These are phyloP conservation scores for Tylochromis polylepis DNA, from an alignment of 2,113 vertebrate genomes.

Conservation along the genomic window DNA sequence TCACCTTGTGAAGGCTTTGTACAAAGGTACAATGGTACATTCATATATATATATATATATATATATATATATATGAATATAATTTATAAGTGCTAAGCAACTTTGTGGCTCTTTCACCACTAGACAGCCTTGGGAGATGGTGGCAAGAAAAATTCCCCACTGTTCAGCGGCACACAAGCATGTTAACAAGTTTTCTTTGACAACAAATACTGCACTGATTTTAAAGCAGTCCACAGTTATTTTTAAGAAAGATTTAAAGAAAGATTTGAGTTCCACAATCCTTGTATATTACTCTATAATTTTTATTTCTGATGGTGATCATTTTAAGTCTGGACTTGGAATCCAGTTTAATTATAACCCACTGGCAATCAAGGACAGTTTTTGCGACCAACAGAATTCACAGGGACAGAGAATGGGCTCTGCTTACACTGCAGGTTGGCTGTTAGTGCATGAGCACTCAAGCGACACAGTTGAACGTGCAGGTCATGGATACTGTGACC, in stretches of 20 bases:
- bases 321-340: neutral
- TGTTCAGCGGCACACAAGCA: neutral
- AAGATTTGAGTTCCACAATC: neutral
- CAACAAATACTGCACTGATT: neutral
- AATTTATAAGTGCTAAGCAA: conserved; percentile 45
- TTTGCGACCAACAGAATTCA: neutral
- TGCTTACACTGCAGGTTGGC: conserved; percentile 53
- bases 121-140: conserved; percentile 2
- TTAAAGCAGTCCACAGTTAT: neutral
- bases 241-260: neutral
- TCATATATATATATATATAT: no score
- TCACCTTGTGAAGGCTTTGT: conserved; percentile 38
- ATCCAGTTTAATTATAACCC: neutral
- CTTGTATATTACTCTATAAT: neutral
- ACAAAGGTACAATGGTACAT: neutral
- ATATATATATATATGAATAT: conserved; percentile 1
- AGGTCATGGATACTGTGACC: conserved; percentile 46
- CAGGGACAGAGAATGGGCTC: neutral
- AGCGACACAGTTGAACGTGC: conserved; percentile 40
- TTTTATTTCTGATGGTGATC: neutral
- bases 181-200: neutral
- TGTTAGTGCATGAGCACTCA: conserved; percentile 54
- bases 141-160: neutral
- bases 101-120: conserved; percentile 26
- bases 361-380: neutral